phyloP scores from a whole-genome alignment of 2,888 invertebrate genomes.

The Ligdia adustata region DNA sequence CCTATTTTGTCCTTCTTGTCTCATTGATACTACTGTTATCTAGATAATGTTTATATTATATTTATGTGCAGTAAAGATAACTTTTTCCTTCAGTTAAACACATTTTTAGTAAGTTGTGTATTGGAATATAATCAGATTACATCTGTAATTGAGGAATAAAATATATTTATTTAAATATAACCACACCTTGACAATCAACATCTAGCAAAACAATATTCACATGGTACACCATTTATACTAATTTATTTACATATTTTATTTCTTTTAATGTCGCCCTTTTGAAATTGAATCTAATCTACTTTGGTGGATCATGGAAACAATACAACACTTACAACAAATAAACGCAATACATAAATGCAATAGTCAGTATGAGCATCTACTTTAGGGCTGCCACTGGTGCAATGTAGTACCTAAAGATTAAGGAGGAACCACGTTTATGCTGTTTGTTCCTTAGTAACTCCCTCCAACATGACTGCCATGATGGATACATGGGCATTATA shows the following conservation, averaged over 20 bases:
- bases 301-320: constrained; percentile 77
- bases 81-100: constrained; percentile 1
- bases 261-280: constrained; percentile 57
- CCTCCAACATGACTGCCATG: constrained; percentile 93
- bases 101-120: too few species aligned
- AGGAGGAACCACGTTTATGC: constrained; percentile 93
- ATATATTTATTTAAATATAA: constrained; percentile 76
- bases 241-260: constrained; percentile 79
- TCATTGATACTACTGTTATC: too few species aligned
- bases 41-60: too few species aligned
- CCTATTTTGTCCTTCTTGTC: too few species aligned
- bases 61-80: constrained; percentile 8
- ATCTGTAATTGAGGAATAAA: constrained; percentile 59
- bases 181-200: constrained; percentile 69
- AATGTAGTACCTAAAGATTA: constrained; percentile 89
- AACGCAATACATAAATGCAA: constrained; percentile 64
- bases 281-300: constrained; percentile 66
- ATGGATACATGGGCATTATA: constrained; percentile 91
- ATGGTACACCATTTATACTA: constrained; percentile 74
- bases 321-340: constrained; percentile 80
- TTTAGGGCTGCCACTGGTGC: constrained; percentile 74
- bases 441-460: constrained; percentile 90
- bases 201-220: constrained; percentile 76
- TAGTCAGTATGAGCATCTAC: constrained; percentile 46
- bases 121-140: constrained; percentile 25